phyloP scores from a whole-genome alignment of 2,888 invertebrate species.

The Cenopis cana region DNA sequence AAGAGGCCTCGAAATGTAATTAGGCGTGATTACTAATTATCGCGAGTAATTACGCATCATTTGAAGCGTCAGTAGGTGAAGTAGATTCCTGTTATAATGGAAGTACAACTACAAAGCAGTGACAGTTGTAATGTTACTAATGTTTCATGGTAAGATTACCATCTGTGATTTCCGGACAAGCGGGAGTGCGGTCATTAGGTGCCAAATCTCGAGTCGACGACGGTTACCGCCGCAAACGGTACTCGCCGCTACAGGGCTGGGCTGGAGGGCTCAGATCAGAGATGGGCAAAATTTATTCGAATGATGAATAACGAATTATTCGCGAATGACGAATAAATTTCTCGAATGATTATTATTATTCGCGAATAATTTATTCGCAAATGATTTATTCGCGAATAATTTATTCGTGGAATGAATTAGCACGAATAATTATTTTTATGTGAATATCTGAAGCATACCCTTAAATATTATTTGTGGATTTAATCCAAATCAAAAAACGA shows the following conservation, averaged over 20 bases:
- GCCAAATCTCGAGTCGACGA: slow-evolving; percentile 34
- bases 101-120: slow-evolving; percentile 27
- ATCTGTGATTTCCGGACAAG: slow-evolving; percentile 42
- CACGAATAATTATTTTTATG: no score
- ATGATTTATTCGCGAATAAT: no score
- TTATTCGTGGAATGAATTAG: no score
- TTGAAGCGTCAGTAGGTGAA: slow-evolving; percentile 39
- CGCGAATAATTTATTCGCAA: no score
- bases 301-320: no score
- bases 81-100: slow-evolving; percentile 45
- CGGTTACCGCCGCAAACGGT: slow-evolving; percentile 29
- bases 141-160: slow-evolving; percentile 40
- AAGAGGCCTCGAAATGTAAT: slow-evolving; percentile 46
- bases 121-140: slow-evolving; percentile 41
- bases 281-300: no score
- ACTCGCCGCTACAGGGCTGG: slow-evolving; percentile 10
- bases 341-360: no score
- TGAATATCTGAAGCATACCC: no score
- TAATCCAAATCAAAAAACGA: no score
- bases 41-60: slow-evolving; percentile 40
- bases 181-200: slow-evolving; percentile 38
- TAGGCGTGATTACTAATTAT: slow-evolving; percentile 42
- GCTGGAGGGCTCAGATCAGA: no score
- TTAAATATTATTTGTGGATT: no score
- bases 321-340: no score